Evolutionary conservation across 2,888 invertebrate genomes (phyloP).

Genomic region (Drosophila parthenogenetica): DNA sequence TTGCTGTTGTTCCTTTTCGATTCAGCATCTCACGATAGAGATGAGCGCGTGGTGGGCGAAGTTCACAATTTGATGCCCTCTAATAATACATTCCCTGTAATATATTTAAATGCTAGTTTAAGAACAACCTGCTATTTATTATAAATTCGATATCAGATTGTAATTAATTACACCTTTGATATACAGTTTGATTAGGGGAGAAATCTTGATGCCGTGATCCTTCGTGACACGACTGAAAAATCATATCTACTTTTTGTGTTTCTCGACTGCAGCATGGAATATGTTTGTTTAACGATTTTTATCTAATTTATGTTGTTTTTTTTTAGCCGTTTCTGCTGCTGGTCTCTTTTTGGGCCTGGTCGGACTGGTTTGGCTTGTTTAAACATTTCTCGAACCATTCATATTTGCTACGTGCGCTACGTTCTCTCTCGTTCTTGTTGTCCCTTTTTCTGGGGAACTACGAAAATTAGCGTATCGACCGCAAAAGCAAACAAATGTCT

Average conservation of each 20-base stretch:
- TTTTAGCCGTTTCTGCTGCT: constrained; percentile 17
- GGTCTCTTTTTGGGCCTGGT: constrained; percentile 52
- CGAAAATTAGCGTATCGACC: constrained; percentile 78
- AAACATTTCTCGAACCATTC: constrained; percentile 55
- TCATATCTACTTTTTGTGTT: constrained; percentile 25
- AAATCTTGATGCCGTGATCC: background rate
- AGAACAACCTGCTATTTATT: constrained; percentile 1
- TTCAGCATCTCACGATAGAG: constrained; percentile 14
- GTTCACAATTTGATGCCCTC: background rate
- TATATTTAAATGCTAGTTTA: constrained; percentile 1
- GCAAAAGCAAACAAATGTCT: constrained; percentile 70
- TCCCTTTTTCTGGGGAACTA: constrained; percentile 66
- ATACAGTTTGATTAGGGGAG: constrained; percentile 1
- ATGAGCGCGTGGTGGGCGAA: constrained; percentile 16
- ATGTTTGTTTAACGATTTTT: constrained; percentile 64
- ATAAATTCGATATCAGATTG: constrained; percentile 5
- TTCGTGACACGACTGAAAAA: constrained; percentile 28
- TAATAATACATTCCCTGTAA: background rate
- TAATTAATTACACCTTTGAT: constrained; percentile 3
- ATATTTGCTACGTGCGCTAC: constrained; percentile 68
- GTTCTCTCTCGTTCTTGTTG: constrained; percentile 26
- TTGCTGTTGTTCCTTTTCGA: constrained; percentile 28
- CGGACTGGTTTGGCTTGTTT: constrained; percentile 61
- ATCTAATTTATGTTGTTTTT: constrained; percentile 65
- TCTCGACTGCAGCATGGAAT: constrained; percentile 14